phyloP scores from a whole-genome alignment of 2,888 invertebrate genomes.

The Aporophyla lueneburgensis region DNA sequence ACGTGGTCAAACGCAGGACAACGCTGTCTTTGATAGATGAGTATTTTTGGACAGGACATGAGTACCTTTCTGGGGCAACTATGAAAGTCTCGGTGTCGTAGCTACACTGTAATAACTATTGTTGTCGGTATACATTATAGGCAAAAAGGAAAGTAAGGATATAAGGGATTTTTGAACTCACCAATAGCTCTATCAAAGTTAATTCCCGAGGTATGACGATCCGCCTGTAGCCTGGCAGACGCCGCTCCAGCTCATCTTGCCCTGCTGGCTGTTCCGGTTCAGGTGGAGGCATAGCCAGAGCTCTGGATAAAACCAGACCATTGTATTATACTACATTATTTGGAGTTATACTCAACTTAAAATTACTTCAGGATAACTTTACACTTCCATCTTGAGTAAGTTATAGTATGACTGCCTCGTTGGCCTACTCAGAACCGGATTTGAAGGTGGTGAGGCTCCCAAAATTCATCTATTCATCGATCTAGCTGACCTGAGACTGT shows the following conservation, averaged over 20 bases:
- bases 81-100: background rate
- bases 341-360: no score
- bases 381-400: background rate
- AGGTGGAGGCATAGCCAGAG: slow-evolving; percentile 85
- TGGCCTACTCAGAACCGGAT: no score
- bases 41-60: background rate
- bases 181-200: slow-evolving; percentile 91
- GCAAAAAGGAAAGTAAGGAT: background rate
- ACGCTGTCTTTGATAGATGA: background rate
- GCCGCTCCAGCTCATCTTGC: slow-evolving; percentile 87
- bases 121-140: background rate
- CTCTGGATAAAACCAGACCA: slow-evolving; percentile 74
- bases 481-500: no score
- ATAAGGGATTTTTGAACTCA: slow-evolving; percentile 71
- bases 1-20: background rate
- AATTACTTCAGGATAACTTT: no score
- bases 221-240: slow-evolving; percentile 89
- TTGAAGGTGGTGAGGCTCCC: no score
- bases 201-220: slow-evolving; percentile 91
- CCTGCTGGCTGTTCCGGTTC: slow-evolving; percentile 87
- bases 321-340: no score
- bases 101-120: background rate
- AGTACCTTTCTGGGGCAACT: background rate
- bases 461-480: no score
- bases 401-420: no score